Base-by-base conservation (phyloP, 2,113 vertebrate genomes). In the Megaceryle torquata region DNA sequence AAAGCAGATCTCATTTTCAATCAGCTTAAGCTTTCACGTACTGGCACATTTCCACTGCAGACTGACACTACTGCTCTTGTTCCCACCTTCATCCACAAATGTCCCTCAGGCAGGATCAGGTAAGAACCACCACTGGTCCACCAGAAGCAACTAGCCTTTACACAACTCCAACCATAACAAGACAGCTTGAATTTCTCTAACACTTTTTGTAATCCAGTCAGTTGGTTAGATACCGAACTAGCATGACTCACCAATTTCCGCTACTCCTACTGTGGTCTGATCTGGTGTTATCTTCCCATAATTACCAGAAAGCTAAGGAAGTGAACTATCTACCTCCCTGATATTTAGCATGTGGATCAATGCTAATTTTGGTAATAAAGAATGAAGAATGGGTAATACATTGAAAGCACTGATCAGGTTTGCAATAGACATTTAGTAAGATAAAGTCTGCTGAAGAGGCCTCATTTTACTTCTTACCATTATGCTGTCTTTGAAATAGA, bases 281-380 rank as follows among this genome's bases (percentile, higher is more conserved):
- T 20, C 2, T 4, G 10, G 31, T 8, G 15, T 51, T 31, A 51
- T 5, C 80, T 50, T 57, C 21, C 48, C 4, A 0, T 3, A 39
- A 51, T 6, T 31, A 44, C 24, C 9, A 37, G 31, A 80, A 68
- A 71, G 60, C n/a, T 59, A 18, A 54, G 43, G n/a, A 57, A 88
- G 26, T 1, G 6, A 90, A 25, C n/a, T 35, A 18, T 18, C 31
- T 69, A 48, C 57, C 20, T 44, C 48, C 4, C 74, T 65, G 18
- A 28, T 15, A 50, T 6, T 39, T 3, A 3, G 8, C 10, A 39
- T 6, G 18, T 13, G 41, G 59, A 70, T 44, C n/a, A 22, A 22
- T 8, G 60, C 24, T 78, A 6, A 48, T 8, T 46, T 39, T 72
- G 63, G 11, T 43, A 56, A 54, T 44, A 41, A 31, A 76, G 16